phyloP scores from a whole-genome alignment of 1,140 invertebrate species.

The Lucilia sericata region DNA sequence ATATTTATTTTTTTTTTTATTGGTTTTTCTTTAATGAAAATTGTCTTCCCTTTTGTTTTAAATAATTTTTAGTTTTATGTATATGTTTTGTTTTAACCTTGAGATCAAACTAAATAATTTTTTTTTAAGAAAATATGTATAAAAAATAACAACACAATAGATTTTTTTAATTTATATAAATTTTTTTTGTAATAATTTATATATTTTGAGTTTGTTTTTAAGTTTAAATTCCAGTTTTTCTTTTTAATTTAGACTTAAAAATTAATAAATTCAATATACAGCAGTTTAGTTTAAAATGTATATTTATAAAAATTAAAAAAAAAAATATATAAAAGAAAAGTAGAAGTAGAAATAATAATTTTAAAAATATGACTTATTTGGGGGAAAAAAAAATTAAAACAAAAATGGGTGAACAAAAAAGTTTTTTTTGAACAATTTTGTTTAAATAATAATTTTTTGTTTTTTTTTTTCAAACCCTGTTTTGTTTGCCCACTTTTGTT shows the following conservation, averaged over 20 bases:
- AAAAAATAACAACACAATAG: constrained; percentile 6
- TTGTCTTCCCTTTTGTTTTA: constrained; percentile 7
- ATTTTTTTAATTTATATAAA: neutral
- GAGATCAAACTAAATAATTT: constrained; percentile 50
- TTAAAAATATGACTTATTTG: neutral
- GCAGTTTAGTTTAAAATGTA: neutral
- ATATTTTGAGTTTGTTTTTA: neutral
- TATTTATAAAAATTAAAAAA: constrained; percentile 55
- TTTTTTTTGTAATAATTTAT: neutral
- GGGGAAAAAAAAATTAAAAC: neutral
- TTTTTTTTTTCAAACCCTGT: too few species aligned
- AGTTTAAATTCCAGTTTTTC: neutral
- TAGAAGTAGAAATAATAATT: neutral
- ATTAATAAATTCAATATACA: constrained; percentile 27
- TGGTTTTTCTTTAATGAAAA: neutral
- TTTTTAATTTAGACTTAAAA: neutral
- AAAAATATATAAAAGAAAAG: constrained; percentile 45
- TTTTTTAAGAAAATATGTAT: constrained; percentile 28
- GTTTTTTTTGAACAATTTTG: neutral
- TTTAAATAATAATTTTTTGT: neutral
- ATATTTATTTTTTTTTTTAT: constrained; percentile 46
- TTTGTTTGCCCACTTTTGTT: too few species aligned
- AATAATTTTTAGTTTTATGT: neutral
- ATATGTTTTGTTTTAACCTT: neutral
- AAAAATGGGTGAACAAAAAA: neutral